Evolutionary conservation across 2,113 vertebrate species (phyloP).

Genomic region (Alouatta palliata): DNA sequence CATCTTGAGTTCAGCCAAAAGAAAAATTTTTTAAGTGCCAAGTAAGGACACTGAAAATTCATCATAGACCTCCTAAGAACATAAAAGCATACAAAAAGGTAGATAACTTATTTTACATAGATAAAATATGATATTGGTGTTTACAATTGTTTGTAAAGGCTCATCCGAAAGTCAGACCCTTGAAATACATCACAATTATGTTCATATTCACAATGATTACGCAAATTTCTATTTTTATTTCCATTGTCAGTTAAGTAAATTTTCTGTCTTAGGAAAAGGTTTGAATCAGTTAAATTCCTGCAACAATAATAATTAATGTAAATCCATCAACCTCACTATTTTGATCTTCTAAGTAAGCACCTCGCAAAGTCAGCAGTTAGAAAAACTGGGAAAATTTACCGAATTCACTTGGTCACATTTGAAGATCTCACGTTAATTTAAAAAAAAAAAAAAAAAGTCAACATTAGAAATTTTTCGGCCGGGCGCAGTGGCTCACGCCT

Average conservation of each 20-base stretch:
- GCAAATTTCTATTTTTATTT: slow-evolving; percentile 38
- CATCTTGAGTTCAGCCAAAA: neutral
- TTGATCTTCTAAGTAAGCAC: slow-evolving; percentile 26
- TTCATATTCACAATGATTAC: neutral
- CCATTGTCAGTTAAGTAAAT: slow-evolving; percentile 31
- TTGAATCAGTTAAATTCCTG: slow-evolving; percentile 21
- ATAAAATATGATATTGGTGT: neutral
- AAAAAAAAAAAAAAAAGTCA: slow-evolving; percentile 7
- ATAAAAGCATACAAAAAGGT: neutral
- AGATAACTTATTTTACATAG: neutral
- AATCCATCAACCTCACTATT: slow-evolving; percentile 50
- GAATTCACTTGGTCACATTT: neutral
- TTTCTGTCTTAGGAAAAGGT: neutral
- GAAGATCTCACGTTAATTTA: neutral
- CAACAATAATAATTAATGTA: slow-evolving; percentile 39
- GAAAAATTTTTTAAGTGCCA: neutral
- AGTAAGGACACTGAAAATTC: neutral
- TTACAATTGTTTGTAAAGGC: neutral
- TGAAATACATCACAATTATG: neutral
- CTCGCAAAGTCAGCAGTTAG: neutral
- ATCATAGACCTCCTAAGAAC: neutral
- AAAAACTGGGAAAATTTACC: neutral
- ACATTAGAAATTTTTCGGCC: neutral
- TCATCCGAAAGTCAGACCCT: slow-evolving; percentile 11
- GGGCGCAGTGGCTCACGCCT: too few relatives aligned